Evolutionary conservation across 2,797 vertebrate species (phyloP), one percentile per base, ranked within the genome.

Genomic region (Acipenser transmontanus): DNA sequence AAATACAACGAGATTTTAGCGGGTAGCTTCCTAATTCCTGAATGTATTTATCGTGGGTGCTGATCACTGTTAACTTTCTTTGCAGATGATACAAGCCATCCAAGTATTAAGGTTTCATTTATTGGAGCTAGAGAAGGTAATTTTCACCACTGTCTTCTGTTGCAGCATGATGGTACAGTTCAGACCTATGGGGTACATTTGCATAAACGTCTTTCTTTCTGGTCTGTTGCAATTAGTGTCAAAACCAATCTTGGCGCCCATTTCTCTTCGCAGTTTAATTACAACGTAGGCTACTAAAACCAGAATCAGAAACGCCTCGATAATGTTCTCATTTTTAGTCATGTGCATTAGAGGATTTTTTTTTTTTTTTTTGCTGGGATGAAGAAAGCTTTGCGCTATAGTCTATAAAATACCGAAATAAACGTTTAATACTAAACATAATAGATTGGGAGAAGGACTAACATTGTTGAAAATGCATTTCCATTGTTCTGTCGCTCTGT

Each of bases 91-190:
- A 82, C 97, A 99, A 97, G 97, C 97, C 89, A 99, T 99, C 93
- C 97, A 99, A 93, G 97, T 99, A 92, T 95, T 99, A 96, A 94
- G 96, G 86, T 99, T 99, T 94, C 97, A 99, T 94, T 94, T 99
- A 81, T 87, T 99, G 95, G 97, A 99, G 91, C 92, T 98, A 90
- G 97, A 99, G 88, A 99, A 99, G 96, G 97, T 99, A 98, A 95
- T 91, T 87, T 87, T 76, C 65, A 77, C 69, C 71, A 34, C 34
- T 34, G 34, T 34, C 34, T 72, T 70, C 68, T 70, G 13, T 76
- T 73, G 70, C 66, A 81, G 78, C 74, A 78, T 81, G 66, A 63
- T 72, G 70, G 69, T 70, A 72, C 75, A 73, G 74, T 78, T 70
- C 73, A 86, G 73, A 84, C 84, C 82, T 85, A 34, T 78, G 78